phyloP scores from a whole-genome alignment of 2,888 invertebrate genomes.

The Anorthoa munda region DNA sequence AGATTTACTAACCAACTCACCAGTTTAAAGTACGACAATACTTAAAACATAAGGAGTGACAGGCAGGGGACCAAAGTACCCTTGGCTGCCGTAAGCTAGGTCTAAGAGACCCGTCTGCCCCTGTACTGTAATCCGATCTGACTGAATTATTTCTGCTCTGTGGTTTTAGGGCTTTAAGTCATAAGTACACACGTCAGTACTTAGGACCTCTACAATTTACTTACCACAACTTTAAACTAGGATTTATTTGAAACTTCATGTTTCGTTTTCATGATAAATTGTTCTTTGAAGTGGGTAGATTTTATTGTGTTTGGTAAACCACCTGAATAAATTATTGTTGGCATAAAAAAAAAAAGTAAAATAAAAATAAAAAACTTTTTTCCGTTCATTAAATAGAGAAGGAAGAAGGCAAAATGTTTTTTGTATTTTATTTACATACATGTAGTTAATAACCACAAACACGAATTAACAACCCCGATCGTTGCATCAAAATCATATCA shows the following conservation, averaged over 20 bases:
- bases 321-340: too few species aligned
- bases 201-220: slow-evolving; percentile 1
- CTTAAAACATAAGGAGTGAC: slow-evolving; percentile 17
- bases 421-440: too few species aligned
- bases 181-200: slow-evolving; percentile 35
- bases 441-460: too few species aligned
- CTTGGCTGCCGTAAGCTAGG: slow-evolving; percentile 5
- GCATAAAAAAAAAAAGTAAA: too few species aligned
- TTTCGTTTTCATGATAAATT: slow-evolving; percentile 7
- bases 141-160: slow-evolving; percentile 46
- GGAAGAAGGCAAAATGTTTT: too few species aligned
- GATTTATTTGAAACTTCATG: slow-evolving; percentile 11
- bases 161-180: slow-evolving; percentile 39
- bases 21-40: slow-evolving; percentile 15
- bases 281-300: background rate
- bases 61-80: slow-evolving; percentile 19
- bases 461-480: too few species aligned
- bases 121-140: slow-evolving; percentile 47
- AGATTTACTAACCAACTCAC: background rate
- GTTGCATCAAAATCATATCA: too few species aligned
- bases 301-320: background rate
- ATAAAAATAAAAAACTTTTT: too few species aligned
- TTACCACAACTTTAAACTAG: slow-evolving; percentile 15
- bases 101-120: slow-evolving; percentile 25
- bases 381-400: too few species aligned